These are phyloP conservation scores for Caranx ignobilis DNA, from an alignment of 2,113 vertebrate species.

Conservation along the genomic window DNA sequence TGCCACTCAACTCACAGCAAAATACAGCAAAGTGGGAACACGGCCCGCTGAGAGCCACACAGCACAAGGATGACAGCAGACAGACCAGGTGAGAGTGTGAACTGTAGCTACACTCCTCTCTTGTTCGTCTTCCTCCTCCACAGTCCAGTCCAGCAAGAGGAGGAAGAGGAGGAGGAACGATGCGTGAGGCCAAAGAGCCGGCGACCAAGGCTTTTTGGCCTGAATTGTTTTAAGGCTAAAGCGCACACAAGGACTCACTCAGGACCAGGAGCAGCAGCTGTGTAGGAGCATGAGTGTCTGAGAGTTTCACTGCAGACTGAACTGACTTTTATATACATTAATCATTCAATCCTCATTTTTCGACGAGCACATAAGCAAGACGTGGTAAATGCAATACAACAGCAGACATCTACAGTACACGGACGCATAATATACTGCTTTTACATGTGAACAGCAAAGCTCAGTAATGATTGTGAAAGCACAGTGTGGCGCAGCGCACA, in stretches of 20 bases:
- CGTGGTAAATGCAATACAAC: slow-evolving; percentile 41
- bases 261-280: slow-evolving; percentile 52
- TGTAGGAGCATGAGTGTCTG: slow-evolving; percentile 25
- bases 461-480: slow-evolving; percentile 32
- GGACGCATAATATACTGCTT: slow-evolving; percentile 55
- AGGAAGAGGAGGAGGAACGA: slow-evolving; percentile 12
- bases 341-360: slow-evolving; percentile 58
- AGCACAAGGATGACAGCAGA: slow-evolving; percentile 57
- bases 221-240: slow-evolving; percentile 61
- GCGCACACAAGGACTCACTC: slow-evolving; percentile 38
- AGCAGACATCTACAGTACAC: slow-evolving; percentile 60
- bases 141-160: slow-evolving; percentile 36
- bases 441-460: slow-evolving; percentile 48
- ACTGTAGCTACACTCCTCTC: slow-evolving; percentile 46
- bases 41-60: slow-evolving; percentile 41
- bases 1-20: slow-evolving; percentile 69
- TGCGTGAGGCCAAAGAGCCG: slow-evolving; percentile 29
- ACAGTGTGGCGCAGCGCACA: neutral
- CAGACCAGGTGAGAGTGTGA: slow-evolving; percentile 46
- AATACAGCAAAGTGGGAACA: slow-evolving; percentile 67
- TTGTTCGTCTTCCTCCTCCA: slow-evolving; percentile 8
- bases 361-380: slow-evolving; percentile 58
- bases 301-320: slow-evolving; percentile 59
- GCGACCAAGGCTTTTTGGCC: slow-evolving; percentile 7
- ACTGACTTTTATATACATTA: slow-evolving; percentile 61